Percentiles rank a stretch among this genome's conserved stretches.
These are phyloP conservation scores for Echinarachnius parma DNA, from an alignment of 53 echinoderm and acorn worm species.

Conservation along the genomic window DNA sequence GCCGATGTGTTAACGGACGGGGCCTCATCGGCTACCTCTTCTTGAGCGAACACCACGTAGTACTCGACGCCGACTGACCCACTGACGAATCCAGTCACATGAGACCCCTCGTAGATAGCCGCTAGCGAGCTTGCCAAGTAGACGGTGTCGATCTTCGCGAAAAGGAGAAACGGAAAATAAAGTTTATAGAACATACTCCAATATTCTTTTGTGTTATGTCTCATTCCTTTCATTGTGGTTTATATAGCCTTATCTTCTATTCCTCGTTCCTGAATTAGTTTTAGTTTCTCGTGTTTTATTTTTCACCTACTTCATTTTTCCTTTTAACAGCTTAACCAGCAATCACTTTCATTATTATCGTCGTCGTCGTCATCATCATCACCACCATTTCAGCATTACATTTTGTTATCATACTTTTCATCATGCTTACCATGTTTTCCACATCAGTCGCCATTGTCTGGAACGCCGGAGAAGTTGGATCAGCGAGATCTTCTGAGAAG, in stretches of 20 bases:
- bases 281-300: neutral
- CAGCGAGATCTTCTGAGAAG: neutral
- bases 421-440: slow-evolving; percentile 9
- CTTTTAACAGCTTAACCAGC: neutral
- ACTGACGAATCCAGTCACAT: slow-evolving; percentile 17
- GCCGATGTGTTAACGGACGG: neutral
- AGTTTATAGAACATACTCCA: neutral
- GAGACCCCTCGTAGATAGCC: slow-evolving; percentile 9
- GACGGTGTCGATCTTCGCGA: slow-evolving; percentile 2
- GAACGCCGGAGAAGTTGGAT: neutral
- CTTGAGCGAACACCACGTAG: slow-evolving; percentile 3
- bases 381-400: neutral
- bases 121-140: slow-evolving; percentile 11
- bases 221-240: too few species aligned
- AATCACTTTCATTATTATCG: too few species aligned
- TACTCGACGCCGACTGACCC: slow-evolving; percentile 23
- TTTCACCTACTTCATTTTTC: neutral
- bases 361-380: too few species aligned
- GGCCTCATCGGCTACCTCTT: neutral
- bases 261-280: neutral
- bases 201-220: too few species aligned
- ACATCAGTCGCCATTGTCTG: neutral
- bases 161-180: neutral
- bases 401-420: neutral
- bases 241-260: neutral